These are phyloP conservation scores for Oreotrochilus melanogaster DNA, from an alignment of 2,113 vertebrate species.

Conservation along the genomic window DNA sequence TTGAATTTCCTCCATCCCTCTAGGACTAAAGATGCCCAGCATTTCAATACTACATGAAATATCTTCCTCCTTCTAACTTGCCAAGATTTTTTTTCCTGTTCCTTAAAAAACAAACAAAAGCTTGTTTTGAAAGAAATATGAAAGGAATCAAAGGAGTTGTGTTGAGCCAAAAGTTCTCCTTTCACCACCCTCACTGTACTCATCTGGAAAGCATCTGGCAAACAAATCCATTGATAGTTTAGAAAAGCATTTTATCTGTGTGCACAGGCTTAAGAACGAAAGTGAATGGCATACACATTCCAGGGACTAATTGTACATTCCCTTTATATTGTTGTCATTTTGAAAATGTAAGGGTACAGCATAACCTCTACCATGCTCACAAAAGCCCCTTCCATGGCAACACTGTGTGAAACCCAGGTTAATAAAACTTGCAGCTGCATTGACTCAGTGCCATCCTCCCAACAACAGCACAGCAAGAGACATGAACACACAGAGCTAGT, in stretches of 20 bases:
- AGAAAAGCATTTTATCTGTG: conserved; percentile 37
- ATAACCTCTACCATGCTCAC: not conserved
- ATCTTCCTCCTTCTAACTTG: not conserved
- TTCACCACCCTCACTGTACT: conserved; percentile 37
- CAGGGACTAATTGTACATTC: not conserved
- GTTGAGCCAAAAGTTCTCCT: not conserved
- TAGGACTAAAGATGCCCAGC: not conserved
- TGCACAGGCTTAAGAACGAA: not conserved
- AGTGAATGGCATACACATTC: not conserved
- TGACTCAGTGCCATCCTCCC: not conserved
- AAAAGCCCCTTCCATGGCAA: not conserved
- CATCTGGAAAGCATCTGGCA: conserved; percentile 51
- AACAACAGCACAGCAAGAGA: not conserved
- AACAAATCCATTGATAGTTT: conserved; percentile 24
- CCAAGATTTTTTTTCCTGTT: not conserved
- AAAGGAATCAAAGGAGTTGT: conserved; percentile 25
- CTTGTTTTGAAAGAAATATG: conserved; percentile 50
- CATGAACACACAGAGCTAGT: rapidly evolving
- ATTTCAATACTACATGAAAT: not conserved
- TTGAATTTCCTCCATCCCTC: not conserved
- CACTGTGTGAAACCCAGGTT: not conserved
- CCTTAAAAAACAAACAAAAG: conserved; percentile 38
- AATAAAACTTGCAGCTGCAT: rapidly evolving
- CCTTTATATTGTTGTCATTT: not conserved
- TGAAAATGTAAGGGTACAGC: not conserved